phyloP scores from a whole-genome alignment of 2,888 invertebrate species.

The Acanthopleura granulata region DNA sequence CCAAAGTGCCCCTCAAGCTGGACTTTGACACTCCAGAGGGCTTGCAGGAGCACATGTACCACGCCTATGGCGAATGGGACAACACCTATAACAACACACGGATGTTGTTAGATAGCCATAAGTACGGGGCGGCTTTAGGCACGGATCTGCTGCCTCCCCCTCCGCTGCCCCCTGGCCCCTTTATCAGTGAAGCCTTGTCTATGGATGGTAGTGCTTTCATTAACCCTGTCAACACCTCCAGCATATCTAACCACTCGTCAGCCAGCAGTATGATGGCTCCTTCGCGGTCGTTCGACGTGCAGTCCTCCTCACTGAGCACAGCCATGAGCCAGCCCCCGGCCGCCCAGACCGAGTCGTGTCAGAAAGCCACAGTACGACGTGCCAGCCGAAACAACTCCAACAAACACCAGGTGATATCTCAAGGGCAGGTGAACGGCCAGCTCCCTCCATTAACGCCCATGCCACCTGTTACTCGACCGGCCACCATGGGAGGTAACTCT shows the following conservation, averaged over 20 bases:
- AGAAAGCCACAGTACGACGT: slow-evolving; percentile 12
- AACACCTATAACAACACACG: slow-evolving; percentile 43
- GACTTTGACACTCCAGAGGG: slow-evolving; percentile 63
- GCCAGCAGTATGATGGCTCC: background rate
- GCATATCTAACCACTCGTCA: background rate
- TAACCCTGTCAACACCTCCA: slow-evolving; percentile 13
- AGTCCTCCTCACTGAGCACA: background rate
- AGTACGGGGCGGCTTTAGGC: slow-evolving; percentile 39
- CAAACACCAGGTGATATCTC: background rate
- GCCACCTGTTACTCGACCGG: slow-evolving; percentile 52
- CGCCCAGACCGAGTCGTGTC: slow-evolving; percentile 13
- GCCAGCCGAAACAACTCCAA: background rate
- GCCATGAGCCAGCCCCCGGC: slow-evolving; percentile 18
- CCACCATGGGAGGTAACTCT: slow-evolving; percentile 56
- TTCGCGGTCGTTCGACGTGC: background rate
- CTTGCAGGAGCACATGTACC: slow-evolving; percentile 63
- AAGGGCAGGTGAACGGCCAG: background rate
- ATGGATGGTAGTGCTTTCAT: slow-evolving; percentile 27
- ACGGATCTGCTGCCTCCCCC: slow-evolving; percentile 59
- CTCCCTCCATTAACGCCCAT: background rate
- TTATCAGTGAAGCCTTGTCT: slow-evolving; percentile 23
- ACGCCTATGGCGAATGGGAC: slow-evolving; percentile 67
- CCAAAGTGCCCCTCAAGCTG: slow-evolving; percentile 55
- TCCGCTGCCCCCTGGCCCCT: slow-evolving; percentile 49
- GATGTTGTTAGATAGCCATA: slow-evolving; percentile 50